Conservation (phyloP, 2,113 vertebrate species). For the Dascyllus trimaculatus region DNA sequence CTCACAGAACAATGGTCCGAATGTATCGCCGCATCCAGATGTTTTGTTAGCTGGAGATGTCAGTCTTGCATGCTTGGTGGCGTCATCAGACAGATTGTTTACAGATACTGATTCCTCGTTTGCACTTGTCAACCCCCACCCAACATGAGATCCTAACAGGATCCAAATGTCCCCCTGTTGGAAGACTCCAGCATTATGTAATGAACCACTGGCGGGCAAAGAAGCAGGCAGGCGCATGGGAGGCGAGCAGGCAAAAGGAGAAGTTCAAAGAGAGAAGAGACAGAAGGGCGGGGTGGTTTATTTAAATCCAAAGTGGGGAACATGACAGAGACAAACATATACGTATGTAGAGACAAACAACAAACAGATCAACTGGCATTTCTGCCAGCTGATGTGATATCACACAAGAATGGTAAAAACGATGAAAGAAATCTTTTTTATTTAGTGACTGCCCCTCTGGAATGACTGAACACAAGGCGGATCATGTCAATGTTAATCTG, state of each 20-base stretch:
- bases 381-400: neutral
- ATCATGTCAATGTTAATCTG: conserved; percentile 4
- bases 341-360: neutral
- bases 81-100: conserved; percentile 28
- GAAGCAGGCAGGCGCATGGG: conserved; percentile 20
- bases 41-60: conserved; percentile 25
- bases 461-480: neutral
- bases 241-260: conserved; percentile 20
- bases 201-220: conserved; percentile 30
- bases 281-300: neutral
- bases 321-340: neutral
- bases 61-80: neutral
- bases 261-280: conserved; percentile 27
- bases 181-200: conserved; percentile 31
- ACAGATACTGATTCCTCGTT: conserved; percentile 11
- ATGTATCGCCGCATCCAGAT: conserved; percentile 30
- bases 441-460: neutral
- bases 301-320: conserved; percentile 15
- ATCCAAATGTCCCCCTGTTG: conserved; percentile 21
- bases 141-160: conserved; percentile 11
- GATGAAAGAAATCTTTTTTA: neutral
- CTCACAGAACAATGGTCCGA: conserved; percentile 3
- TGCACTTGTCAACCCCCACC: conserved; percentile 6
- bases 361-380: neutral
- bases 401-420: neutral